phyloP scores from a whole-genome alignment of 2,113 vertebrate genomes.

The Gymnorhina tibicen region DNA sequence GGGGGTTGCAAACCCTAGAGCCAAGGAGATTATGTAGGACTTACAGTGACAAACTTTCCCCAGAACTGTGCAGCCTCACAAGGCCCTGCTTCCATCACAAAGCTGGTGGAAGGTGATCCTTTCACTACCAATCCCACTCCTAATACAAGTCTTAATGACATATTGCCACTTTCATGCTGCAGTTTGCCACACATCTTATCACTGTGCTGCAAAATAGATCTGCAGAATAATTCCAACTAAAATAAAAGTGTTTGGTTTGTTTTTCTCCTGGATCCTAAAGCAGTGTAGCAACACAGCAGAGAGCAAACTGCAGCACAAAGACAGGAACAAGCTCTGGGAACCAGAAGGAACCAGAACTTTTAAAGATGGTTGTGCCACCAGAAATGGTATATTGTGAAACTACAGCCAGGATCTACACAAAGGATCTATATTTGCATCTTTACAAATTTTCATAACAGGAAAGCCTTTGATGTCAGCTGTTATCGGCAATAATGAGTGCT shows the following conservation, averaged over 20 bases:
- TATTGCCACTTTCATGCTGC: neutral
- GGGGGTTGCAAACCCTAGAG: neutral
- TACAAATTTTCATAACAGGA: constrained; percentile 19
- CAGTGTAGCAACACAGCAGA: neutral
- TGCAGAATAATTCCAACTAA: neutral
- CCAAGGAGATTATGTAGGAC: neutral
- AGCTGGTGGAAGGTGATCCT: neutral
- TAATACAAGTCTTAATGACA: neutral
- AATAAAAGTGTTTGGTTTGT: neutral
- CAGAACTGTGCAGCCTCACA: neutral
- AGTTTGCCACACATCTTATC: neutral
- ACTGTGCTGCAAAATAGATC: neutral
- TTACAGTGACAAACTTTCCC: neutral
- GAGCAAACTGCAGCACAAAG: neutral
- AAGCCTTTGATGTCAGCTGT: constrained; percentile 36
- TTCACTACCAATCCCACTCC: neutral
- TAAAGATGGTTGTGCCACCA: neutral
- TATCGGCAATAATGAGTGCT: constrained; percentile 14
- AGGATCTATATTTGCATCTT: neutral
- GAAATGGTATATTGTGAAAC: neutral
- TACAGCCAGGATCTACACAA: neutral
- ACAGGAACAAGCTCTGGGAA: neutral
- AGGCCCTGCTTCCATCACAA: neutral
- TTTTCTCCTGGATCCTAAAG: neutral
- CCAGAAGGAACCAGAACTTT: neutral